Conservation (phyloP, 2,113 vertebrate genomes). For the Pedetes capensis region DNA sequence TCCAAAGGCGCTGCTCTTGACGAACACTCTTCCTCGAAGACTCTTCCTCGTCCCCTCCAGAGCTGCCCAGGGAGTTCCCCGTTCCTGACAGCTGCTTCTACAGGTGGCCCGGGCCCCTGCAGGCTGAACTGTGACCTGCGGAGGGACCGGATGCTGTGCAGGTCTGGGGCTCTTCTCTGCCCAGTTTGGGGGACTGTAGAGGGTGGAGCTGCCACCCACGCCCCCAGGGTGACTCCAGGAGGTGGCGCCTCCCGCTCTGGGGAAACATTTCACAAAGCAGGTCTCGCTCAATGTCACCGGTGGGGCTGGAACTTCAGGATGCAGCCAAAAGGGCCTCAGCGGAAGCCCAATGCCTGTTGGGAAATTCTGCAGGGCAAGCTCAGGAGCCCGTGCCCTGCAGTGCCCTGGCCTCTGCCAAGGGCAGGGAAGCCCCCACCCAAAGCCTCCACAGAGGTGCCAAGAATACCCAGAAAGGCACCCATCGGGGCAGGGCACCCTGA, state of each 20-base stretch:
- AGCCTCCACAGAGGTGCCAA: neutral
- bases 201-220: too few species aligned
- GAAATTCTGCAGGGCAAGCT: neutral
- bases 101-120: rapidly evolving
- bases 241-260: neutral
- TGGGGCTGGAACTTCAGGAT: neutral
- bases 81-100: too few species aligned
- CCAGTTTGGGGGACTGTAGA: neutral
- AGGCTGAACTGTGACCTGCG: neutral
- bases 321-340: neutral
- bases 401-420: neutral
- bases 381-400: neutral
- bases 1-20: neutral
- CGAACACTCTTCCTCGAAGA: too few species aligned
- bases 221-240: neutral
- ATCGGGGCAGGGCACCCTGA: too few species aligned
- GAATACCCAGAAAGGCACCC: too few species aligned
- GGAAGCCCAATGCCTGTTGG: neutral
- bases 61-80: too few species aligned
- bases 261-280: neutral
- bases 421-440: neutral
- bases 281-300: neutral
- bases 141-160: neutral
- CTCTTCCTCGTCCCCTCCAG: too few species aligned
- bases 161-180: neutral